phyloP scores from a whole-genome alignment of 2,113 vertebrate genomes.

The Gavialis gangeticus region DNA sequence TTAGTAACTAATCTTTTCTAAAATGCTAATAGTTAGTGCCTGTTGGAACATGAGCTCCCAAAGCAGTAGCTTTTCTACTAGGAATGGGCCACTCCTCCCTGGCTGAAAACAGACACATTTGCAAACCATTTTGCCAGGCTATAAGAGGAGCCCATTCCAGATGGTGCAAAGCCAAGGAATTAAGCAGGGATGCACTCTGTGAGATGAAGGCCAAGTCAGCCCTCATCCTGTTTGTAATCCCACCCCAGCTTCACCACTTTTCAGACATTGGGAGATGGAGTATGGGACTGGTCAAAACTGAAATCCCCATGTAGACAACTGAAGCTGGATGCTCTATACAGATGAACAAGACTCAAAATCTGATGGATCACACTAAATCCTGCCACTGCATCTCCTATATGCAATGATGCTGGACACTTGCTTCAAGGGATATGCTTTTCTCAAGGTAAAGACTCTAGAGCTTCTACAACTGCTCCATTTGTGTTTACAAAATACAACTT shows the following conservation, averaged over 20 bases:
- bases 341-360: not conserved
- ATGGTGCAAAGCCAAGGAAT: not conserved
- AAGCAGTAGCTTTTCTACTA: not conserved
- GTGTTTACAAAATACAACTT: rapidly evolving
- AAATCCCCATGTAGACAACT: not conserved
- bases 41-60: not conserved
- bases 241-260: not conserved
- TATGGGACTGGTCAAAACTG: not conserved
- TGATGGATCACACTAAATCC: not conserved
- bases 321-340: not conserved
- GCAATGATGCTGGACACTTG: not conserved
- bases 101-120: not conserved
- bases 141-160: not conserved
- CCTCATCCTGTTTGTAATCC: not conserved
- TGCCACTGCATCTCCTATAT: rapidly evolving
- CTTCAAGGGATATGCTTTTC: not conserved
- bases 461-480: not conserved
- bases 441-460: not conserved
- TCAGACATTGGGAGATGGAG: too few species aligned
- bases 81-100: not conserved
- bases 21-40: not conserved
- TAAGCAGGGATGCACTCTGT: not conserved
- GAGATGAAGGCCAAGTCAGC: not conserved
- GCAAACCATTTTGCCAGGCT: not conserved
- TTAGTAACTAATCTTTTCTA: not conserved